Conservation (phyloP, 2,888 invertebrate genomes). For the Rotaria socialis region DNA sequence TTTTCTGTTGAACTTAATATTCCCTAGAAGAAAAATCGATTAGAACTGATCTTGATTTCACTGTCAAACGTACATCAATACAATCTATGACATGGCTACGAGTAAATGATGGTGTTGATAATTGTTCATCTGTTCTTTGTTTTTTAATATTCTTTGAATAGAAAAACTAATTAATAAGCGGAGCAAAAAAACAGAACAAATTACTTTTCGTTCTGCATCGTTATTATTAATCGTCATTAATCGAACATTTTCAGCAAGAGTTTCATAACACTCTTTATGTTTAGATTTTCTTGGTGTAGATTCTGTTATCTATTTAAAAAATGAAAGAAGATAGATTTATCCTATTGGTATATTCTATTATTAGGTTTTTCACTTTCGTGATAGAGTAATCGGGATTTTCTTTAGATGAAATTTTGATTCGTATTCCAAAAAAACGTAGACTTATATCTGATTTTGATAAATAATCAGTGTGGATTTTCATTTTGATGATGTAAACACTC, state of each 20-base stretch:
- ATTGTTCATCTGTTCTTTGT: constrained; percentile 25
- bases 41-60: not conserved
- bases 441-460: too few species aligned
- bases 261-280: not conserved
- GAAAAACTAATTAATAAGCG: not conserved
- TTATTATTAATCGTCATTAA: not conserved
- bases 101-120: not conserved
- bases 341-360: too few species aligned
- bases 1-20: not conserved
- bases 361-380: too few species aligned
- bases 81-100: not conserved
- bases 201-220: not conserved
- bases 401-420: too few species aligned
- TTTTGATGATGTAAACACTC: too few species aligned
- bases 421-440: too few species aligned
- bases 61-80: not conserved
- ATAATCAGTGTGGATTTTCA: too few species aligned
- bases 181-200: not conserved
- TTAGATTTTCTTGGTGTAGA: not conserved
- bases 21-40: not conserved
- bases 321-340: too few species aligned
- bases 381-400: too few species aligned
- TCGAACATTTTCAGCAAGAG: constrained; percentile 12
- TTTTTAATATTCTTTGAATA: not conserved
- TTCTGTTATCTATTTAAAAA: not conserved